phyloP scores from a whole-genome alignment of 2,888 invertebrate genomes.

The Oscheius sp. region DNA sequence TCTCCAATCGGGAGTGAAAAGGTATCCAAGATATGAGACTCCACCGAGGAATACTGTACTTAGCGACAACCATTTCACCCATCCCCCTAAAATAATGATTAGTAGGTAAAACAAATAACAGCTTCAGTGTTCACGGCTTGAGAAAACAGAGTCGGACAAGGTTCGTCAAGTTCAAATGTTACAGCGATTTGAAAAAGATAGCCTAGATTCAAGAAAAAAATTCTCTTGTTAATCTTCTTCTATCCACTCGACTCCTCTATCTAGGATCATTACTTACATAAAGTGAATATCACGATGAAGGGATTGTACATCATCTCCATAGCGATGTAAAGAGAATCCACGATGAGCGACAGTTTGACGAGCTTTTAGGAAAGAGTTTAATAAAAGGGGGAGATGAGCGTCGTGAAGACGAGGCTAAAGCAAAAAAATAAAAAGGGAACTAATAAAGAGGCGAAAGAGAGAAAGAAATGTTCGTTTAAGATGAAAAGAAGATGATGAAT shows the following conservation, averaged over 20 bases:
- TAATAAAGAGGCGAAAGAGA: neutral
- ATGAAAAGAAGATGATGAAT: neutral
- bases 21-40: conserved; percentile 50
- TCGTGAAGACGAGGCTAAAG: neutral
- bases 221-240: too few relatives aligned
- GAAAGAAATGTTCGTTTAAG: neutral
- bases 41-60: conserved; percentile 49
- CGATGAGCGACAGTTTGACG: conserved; percentile 25
- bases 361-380: neutral
- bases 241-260: too few relatives aligned
- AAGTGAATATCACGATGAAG: conserved; percentile 26
- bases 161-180: too few relatives aligned
- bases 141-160: too few relatives aligned
- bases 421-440: neutral
- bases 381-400: neutral
- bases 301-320: conserved; percentile 34
- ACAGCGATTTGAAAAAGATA: too few relatives aligned
- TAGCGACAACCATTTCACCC: conserved; percentile 50
- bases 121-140: too few relatives aligned
- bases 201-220: too few relatives aligned
- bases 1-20: conserved; percentile 62
- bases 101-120: too few relatives aligned
- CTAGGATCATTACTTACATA: conserved; percentile 32
- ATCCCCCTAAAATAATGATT: conserved; percentile 40
- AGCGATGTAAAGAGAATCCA: conserved; percentile 19